phyloP scores from a whole-genome alignment of 2,888 invertebrate genomes.

The Tridacna crocea region DNA sequence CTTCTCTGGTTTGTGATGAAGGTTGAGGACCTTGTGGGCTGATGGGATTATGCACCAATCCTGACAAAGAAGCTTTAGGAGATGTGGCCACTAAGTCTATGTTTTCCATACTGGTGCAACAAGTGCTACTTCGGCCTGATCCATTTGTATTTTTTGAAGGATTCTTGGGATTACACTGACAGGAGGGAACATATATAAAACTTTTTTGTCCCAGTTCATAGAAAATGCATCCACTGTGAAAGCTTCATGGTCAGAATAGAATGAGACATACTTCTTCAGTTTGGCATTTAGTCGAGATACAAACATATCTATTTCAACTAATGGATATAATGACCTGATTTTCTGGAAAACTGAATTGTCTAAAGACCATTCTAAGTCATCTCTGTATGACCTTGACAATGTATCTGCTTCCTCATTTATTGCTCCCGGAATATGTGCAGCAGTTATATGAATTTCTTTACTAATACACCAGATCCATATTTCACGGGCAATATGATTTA shows the following conservation, averaged over 20 bases:
- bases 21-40: constrained; percentile 8
- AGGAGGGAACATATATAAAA: too few species aligned
- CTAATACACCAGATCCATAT: too few species aligned
- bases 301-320: too few species aligned
- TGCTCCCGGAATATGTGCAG: constrained; percentile 45
- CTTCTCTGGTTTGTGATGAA: constrained; percentile 18
- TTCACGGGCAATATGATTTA: constrained; percentile 35
- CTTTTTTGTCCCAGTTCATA: too few species aligned
- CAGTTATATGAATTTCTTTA: constrained; percentile 39
- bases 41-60: not conserved
- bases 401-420: constrained; percentile 42
- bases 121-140: constrained; percentile 25
- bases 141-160: constrained; percentile 28
- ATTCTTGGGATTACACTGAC: too few species aligned
- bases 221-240: too few species aligned
- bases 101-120: constrained; percentile 37
- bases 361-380: constrained; percentile 55
- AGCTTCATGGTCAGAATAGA: too few species aligned
- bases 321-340: constrained; percentile 4
- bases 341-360: constrained; percentile 26
- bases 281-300: too few species aligned
- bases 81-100: constrained; percentile 34
- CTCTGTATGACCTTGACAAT: constrained; percentile 39
- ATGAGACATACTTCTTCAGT: too few species aligned
- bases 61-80: not conserved